Evolutionary conservation across 2,797 vertebrate species (phyloP), one percentile per base, ranked within the genome.

Genomic region (Siniperca scherzeri): DNA sequence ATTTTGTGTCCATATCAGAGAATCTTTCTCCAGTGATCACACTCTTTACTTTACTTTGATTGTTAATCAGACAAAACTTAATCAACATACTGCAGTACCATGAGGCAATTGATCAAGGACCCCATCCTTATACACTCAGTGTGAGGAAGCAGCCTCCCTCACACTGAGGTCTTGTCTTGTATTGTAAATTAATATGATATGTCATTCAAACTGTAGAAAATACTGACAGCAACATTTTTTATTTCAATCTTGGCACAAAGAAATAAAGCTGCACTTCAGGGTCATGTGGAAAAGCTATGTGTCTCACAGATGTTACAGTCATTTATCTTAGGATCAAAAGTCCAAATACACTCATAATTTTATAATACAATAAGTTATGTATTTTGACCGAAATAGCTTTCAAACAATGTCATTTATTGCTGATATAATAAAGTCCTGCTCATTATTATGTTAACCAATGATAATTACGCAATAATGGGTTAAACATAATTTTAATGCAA

Each of bases 221-320:
- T 40, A 22, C n/a, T 52, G 50, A 60, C 38, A 36, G 53, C 40
- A 67, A 56, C 53, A 65, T 75, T 19, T 27, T 57, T 38, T 40
- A 46, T 25, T 27, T 36, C 3, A 57, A 19, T 55, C 30, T 59
- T n/a, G 40, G 40, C 14, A 7, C 11, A 69, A 38, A 38, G 14
- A 67, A 70, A 70, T n/a, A 10, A 70, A 74, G 52, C 68, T 66
- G 64, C 55, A 52, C 22, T 64, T 10, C 25, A 38, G 36, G 52
- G 64, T 65, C 53, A 61, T 55, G 59, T 56, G 44, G 62, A 25
- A 48, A 40, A 21, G 53, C 38, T 25, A 16, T 38, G 36, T 27
- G 22, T 64, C 60, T 74, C 55, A 50, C 59, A 55, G 30, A 3
- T 30, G 30, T 30, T 30, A 30, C 27, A 30, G 27, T 19, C 42